These are phyloP conservation scores for Chrysogorgia sp. DNA, from an alignment of 92 coral and sea anemone species.

Conservation along the genomic window DNA sequence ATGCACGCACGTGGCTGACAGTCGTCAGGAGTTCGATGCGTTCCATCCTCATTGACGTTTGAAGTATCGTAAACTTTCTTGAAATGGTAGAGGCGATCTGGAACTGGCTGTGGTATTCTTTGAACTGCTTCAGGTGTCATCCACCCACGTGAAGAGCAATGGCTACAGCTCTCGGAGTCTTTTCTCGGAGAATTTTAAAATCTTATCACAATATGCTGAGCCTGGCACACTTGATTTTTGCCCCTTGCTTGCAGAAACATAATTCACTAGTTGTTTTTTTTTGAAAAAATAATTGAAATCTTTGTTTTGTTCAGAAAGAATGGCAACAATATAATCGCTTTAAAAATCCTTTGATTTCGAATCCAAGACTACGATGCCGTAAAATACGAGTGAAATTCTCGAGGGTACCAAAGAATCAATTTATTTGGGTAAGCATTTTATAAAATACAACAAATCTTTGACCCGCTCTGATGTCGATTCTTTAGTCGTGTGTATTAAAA, in stretches of 20 bases:
- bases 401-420: too few relatives aligned
- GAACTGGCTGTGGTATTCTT: constrained; percentile 6
- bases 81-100: constrained; percentile 6
- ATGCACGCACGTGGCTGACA: neutral
- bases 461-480: too few relatives aligned
- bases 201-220: neutral
- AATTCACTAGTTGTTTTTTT: neutral
- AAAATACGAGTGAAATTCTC: too few relatives aligned
- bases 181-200: neutral
- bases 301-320: too few relatives aligned
- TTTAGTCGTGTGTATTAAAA: too few relatives aligned
- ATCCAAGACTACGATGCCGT: too few relatives aligned
- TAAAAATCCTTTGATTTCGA: too few relatives aligned
- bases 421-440: too few relatives aligned
- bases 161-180: too few relatives aligned
- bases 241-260: neutral
- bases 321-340: too few relatives aligned
- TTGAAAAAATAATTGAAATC: too few relatives aligned
- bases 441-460: too few relatives aligned
- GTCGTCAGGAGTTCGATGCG: constrained; percentile 1
- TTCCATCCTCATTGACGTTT: neutral
- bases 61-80: neutral
- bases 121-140: neutral
- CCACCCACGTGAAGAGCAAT: neutral
- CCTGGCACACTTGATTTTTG: neutral